Percentiles rank a stretch among this genome's conserved stretches.
Evolutionary conservation across 2,113 vertebrate species (phyloP).

Genomic region (Falcunculus frontatus): DNA sequence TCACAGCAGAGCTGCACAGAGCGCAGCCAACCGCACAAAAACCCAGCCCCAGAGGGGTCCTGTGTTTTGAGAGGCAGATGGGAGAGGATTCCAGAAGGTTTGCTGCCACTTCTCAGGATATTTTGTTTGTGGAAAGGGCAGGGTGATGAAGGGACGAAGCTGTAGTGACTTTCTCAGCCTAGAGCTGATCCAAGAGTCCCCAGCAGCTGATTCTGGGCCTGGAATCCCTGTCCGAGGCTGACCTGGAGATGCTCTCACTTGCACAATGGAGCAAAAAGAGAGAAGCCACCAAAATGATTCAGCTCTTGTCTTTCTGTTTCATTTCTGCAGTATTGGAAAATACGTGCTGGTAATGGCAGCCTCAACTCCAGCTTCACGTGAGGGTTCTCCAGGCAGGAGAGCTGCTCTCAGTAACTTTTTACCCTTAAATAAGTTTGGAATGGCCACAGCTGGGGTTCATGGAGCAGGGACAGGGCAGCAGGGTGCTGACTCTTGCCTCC

Average conservation of each 20-base stretch:
- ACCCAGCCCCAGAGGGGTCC: accelerated
- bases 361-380: accelerated
- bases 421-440: background rate
- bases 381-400: background rate
- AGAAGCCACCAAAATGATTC: background rate
- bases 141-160: background rate
- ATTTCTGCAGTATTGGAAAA: background rate
- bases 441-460: accelerated
- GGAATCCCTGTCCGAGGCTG: background rate
- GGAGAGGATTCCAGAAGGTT: background rate
- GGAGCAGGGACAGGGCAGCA: background rate
- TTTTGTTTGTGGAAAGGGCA: background rate
- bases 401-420: background rate
- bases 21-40: background rate
- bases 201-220: background rate
- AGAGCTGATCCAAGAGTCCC: background rate
- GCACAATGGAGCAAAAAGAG: background rate
- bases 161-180: background rate
- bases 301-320: background rate
- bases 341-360: accelerated
- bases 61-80: background rate
- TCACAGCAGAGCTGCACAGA: background rate
- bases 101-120: background rate
- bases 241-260: background rate
- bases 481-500: background rate